These are phyloP conservation scores for Notospermus geniculatus DNA, from an alignment of 1,140 invertebrate species.

Conservation along the genomic window DNA sequence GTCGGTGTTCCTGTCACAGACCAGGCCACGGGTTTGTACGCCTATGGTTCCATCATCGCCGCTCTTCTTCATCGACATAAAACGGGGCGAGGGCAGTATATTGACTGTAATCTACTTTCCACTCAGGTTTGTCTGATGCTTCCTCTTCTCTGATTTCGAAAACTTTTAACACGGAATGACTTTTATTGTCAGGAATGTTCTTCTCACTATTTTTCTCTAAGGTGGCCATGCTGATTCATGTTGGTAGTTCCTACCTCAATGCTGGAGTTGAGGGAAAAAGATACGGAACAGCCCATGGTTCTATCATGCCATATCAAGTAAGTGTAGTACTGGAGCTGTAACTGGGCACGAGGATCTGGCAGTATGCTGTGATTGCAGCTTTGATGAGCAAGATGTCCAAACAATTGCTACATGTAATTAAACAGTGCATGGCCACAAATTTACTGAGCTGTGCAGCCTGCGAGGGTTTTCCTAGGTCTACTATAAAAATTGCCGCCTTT, in stretches of 20 bases:
- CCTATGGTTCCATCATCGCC: slow-evolving; percentile 92
- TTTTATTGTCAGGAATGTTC: too few relatives aligned
- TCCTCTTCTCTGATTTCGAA: too few relatives aligned
- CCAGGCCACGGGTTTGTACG: slow-evolving; percentile 87
- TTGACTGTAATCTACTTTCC: slow-evolving; percentile 90
- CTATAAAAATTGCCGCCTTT: not conserved
- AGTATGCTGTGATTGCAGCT: too few relatives aligned
- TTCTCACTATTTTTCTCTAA: slow-evolving; percentile 22
- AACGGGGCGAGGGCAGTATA: slow-evolving; percentile 84
- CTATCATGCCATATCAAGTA: slow-evolving; percentile 89
- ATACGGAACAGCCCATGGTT: slow-evolving; percentile 89
- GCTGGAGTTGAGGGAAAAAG: slow-evolving; percentile 69
- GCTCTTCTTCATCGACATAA: slow-evolving; percentile 75
- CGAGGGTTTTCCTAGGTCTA: slow-evolving; percentile 24
- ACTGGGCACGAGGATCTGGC: too few relatives aligned
- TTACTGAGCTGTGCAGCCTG: not conserved
- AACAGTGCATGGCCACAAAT: slow-evolving; percentile 11
- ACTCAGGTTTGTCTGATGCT: slow-evolving; percentile 65
- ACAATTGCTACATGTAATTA: not conserved
- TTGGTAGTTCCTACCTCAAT: slow-evolving; percentile 89
- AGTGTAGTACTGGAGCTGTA: slow-evolving; percentile 14
- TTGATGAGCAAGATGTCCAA: too few relatives aligned
- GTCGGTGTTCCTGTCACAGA: slow-evolving; percentile 92
- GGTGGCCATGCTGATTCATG: slow-evolving; percentile 81
- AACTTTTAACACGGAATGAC: too few relatives aligned